phyloP scores from a whole-genome alignment of 2,797 vertebrate genomes.

The Botia almorhae region DNA sequence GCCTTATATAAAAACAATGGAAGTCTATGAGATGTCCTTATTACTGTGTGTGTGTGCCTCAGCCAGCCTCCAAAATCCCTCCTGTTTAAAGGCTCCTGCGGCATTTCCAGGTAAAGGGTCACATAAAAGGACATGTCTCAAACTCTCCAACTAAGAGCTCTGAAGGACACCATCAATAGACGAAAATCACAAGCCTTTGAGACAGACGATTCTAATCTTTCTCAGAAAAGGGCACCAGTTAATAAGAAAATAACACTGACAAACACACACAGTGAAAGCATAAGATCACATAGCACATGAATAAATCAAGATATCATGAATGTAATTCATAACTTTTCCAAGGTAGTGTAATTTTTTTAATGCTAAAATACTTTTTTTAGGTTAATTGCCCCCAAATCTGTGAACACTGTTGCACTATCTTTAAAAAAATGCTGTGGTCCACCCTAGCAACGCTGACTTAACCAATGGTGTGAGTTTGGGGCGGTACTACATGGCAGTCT shows the following conservation, averaged over 20 bases:
- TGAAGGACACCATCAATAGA: slow-evolving; percentile 17
- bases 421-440: too few species aligned
- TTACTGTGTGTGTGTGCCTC: neutral
- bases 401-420: too few species aligned
- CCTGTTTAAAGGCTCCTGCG: too few species aligned
- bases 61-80: neutral
- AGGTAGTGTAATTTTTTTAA: too few species aligned
- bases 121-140: slow-evolving; percentile 25
- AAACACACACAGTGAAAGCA: slow-evolving; percentile 5
- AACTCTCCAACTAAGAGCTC: neutral
- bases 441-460: too few species aligned
- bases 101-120: slow-evolving; percentile 15
- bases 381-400: too few species aligned
- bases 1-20: neutral
- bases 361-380: too few species aligned
- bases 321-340: too few species aligned
- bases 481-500: too few species aligned
- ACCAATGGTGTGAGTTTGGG: too few species aligned
- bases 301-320: too few species aligned
- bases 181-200: slow-evolving; percentile 11
- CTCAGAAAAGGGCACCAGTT: neutral
- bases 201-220: neutral
- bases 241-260: slow-evolving; percentile 19
- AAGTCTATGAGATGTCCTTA: neutral
- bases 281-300: neutral